Conservation (phyloP, 2,888 invertebrate species). For the Dryadula phaetusa region DNA sequence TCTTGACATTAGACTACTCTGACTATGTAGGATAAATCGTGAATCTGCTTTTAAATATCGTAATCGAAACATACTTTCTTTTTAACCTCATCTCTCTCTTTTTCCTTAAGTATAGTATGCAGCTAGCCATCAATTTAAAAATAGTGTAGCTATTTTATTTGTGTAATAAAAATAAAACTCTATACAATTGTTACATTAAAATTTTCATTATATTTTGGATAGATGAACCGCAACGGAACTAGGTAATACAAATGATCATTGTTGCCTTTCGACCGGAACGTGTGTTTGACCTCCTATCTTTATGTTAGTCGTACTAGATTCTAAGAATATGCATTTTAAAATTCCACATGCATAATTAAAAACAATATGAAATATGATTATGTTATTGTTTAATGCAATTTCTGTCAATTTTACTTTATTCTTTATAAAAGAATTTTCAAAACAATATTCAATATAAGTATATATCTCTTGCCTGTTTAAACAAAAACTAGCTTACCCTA, state of each 20-base stretch:
- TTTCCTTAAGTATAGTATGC: no score
- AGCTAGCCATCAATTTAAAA: no score
- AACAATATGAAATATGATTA: neutral
- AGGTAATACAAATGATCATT: slow-evolving; percentile 53
- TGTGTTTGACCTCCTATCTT: slow-evolving; percentile 48
- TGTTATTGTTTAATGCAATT: neutral
- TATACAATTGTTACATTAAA: neutral
- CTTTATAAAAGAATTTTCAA: neutral
- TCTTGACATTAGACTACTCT: no score
- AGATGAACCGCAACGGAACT: slow-evolving; percentile 42
- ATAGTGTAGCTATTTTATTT: no score
- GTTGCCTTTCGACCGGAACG: slow-evolving; percentile 70
- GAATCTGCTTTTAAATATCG: no score
- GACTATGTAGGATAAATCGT: no score
- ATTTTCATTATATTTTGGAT: slow-evolving; percentile 27
- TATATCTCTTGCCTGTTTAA: neutral
- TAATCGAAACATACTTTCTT: no score
- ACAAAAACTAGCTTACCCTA: slow-evolving; percentile 4
- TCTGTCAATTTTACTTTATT: neutral
- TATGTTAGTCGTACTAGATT: slow-evolving; percentile 26
- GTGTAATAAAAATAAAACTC: neutral
- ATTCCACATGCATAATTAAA: neutral
- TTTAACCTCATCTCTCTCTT: no score
- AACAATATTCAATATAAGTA: neutral
- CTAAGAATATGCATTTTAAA: slow-evolving; percentile 4